Conservation (phyloP, 2,797 vertebrate species). For the Peromyscus nudipes region DNA sequence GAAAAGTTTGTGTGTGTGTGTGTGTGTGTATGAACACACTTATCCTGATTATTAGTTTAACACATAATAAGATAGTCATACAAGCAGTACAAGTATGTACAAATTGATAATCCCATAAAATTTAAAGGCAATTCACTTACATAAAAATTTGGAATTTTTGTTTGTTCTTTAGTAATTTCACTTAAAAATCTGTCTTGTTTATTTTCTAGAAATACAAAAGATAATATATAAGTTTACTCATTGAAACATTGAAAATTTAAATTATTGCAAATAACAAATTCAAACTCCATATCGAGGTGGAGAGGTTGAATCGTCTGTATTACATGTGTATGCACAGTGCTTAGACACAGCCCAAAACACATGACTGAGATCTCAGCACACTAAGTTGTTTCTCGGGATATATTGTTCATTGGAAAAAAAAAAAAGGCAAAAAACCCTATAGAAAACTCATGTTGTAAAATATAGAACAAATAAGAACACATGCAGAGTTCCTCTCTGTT, state of each 20-base stretch:
- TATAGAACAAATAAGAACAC: constrained; percentile 9
- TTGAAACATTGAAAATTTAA: neutral
- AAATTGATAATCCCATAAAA: neutral
- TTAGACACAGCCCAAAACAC: neutral
- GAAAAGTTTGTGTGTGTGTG: neutral
- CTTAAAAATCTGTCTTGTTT: neutral
- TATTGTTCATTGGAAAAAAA: neutral
- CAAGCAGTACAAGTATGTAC: neutral
- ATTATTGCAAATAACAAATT: neutral
- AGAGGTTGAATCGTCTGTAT: neutral
- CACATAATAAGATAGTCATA: neutral
- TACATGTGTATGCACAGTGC: neutral
- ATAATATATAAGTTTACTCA: neutral
- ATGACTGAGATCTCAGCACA: neutral
- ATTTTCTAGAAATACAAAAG: neutral
- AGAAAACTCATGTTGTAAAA: neutral
- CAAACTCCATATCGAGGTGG: neutral
- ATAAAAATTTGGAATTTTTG: neutral
- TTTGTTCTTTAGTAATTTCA: neutral
- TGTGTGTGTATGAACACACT: neutral
- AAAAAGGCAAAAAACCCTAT: neutral
- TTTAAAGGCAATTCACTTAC: neutral
- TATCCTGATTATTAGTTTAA: neutral
- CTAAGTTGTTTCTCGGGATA: neutral
- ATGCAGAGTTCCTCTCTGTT: neutral